Evolutionary conservation across 2,888 invertebrate genomes (phyloP), one percentile per base, ranked within the genome.

Genomic region (Perithous albicinctus): DNA sequence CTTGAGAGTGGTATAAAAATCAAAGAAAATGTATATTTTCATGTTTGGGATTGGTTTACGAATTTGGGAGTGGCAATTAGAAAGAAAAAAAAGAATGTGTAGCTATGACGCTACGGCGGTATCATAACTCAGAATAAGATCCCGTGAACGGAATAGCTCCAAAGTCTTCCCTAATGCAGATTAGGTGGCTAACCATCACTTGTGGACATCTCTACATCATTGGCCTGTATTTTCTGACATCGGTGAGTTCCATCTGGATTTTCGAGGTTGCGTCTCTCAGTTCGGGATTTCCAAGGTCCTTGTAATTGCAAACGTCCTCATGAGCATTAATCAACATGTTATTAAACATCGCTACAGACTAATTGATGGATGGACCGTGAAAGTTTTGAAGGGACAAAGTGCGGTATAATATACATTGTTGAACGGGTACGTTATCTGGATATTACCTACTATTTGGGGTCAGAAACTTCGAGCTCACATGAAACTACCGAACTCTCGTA

Each of bases 331-430:
- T 72, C 72, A 59, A 35, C 61, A 5, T 10, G 32, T 26, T 54
- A 69, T 32, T 59, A 59, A 69, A 61, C 38, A 48, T 59, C 59
- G 76, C 15, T 41, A 41, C 61, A 46, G 46, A 38, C 59, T 69
- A 59, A 69, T 76, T 69, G 77, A 77, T 77, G 61, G 51, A 63
- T 38, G 59, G 29, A 77, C n/a, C 61, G 15, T 29, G 61, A 51
- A 61, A 70, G 69, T 77, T 70, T 70, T 26, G 29, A 63, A 51
- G n/a, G 5, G n/a, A 46, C 48, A 63, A 35, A 35, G 18, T 23
- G 41, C 59, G 32, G 56, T 26, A 59, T 66, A 26, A 75, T 48
- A 46, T 20, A 66, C 56, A 70, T 26, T 48, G 38, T 69, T 69
- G 38, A 15, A 7, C 26, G 56, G 48, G 32, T 48, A 54, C 61